Percentiles rank a stretch among this genome's conserved stretches.
Conservation (phyloP, 2,797 vertebrate species). For the Falco berigora region DNA sequence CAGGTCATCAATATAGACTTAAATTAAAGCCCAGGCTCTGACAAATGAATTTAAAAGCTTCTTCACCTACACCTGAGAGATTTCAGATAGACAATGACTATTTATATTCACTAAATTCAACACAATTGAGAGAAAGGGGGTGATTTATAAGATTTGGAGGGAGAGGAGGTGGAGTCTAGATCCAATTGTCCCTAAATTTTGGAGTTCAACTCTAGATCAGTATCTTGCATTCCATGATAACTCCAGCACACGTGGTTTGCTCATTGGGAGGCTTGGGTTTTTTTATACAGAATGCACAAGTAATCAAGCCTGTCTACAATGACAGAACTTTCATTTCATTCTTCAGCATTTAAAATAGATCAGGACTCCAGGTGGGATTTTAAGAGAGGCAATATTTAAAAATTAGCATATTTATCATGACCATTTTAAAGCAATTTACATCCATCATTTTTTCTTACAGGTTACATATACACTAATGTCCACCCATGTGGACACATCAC, state of each 20-base stretch:
- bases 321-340: neutral
- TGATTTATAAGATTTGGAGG: neutral
- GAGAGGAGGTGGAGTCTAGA: neutral
- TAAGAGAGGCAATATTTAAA: constrained; percentile 31
- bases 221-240: neutral
- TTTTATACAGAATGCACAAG: neutral
- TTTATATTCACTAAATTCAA: neutral
- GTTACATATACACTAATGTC: neutral
- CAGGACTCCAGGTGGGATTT: constrained; percentile 14
- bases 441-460: constrained; percentile 9
- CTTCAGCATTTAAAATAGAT: constrained; percentile 5
- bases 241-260: neutral
- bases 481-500: constrained; percentile 18
- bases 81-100: neutral
- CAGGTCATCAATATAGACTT: neutral
- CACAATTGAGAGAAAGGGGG: rapidly evolving
- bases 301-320: neutral
- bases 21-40: neutral
- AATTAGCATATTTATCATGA: constrained; percentile 40
- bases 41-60: neutral
- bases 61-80: neutral
- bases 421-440: constrained; percentile 41
- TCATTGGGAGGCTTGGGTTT: neutral
- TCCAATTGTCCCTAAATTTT: neutral
- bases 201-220: neutral